These are phyloP conservation scores for Ibidorhyncha struthersii DNA, from an alignment of 2,113 vertebrate genomes.

Conservation along the genomic window DNA sequence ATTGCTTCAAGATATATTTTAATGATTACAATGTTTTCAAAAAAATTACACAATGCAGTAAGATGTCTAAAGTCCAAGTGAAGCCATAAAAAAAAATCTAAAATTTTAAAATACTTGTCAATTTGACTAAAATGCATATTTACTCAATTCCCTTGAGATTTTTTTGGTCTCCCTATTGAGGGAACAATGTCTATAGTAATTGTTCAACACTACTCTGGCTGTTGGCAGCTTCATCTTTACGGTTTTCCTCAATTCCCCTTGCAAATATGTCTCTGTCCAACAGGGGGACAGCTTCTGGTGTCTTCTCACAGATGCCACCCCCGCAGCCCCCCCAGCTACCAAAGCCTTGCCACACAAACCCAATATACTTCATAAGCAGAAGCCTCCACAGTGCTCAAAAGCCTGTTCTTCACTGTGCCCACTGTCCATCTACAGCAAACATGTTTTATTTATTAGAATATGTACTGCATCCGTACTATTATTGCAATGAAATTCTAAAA, in stretches of 20 bases:
- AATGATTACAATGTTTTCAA: not conserved
- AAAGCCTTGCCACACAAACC: not conserved
- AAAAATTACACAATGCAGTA: not conserved
- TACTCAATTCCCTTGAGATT: conserved; percentile 56
- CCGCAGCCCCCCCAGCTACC: not conserved
- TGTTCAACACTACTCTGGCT: not conserved
- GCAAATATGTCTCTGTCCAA: conserved; percentile 77
- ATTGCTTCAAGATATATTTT: not conserved
- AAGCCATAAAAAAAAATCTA: conserved; percentile 54
- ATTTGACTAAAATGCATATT: conserved; percentile 55
- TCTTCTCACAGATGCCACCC: not conserved
- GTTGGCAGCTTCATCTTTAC: conserved; percentile 45
- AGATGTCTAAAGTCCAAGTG: conserved; percentile 45
- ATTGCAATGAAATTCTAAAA: not conserved
- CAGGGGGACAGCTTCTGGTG: not conserved
- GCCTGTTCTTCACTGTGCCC: not conserved
- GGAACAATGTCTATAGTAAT: conserved; percentile 28
- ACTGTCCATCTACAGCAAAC: not conserved
- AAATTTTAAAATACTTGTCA: conserved; percentile 56
- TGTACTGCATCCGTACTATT: not conserved
- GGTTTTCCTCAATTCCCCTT: conserved; percentile 85
- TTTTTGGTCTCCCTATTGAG: conserved; percentile 12
- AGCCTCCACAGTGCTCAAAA: not conserved
- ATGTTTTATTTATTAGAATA: not conserved
- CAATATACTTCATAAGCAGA: not conserved